These are phyloP conservation scores for Zosterops lateralis DNA, from an alignment of 2,113 vertebrate species.

Conservation along the genomic window DNA sequence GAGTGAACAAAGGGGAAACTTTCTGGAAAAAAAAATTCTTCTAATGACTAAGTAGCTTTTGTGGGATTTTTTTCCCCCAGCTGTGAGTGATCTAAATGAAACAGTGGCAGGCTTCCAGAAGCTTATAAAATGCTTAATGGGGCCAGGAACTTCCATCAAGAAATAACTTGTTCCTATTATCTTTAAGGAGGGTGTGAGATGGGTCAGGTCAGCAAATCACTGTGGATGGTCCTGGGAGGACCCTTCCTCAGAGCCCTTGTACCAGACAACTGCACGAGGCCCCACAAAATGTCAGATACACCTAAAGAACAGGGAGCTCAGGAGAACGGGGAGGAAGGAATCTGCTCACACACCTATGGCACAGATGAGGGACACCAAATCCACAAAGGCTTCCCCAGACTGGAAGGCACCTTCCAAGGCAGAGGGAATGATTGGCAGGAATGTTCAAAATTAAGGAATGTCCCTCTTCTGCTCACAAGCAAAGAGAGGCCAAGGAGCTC, in stretches of 20 bases:
- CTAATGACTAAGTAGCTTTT: constrained; percentile 19
- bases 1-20: background rate
- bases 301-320: background rate
- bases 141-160: constrained; percentile 24
- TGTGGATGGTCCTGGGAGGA: background rate
- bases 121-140: constrained; percentile 1
- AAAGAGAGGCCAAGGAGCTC: background rate
- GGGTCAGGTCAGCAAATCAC: background rate
- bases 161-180: constrained; percentile 2
- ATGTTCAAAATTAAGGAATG: background rate
- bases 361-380: background rate
- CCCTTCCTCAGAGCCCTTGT: background rate
- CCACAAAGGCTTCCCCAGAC: background rate
- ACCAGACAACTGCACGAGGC: background rate
- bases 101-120: constrained; percentile 50
- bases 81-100: constrained; percentile 15
- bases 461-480: background rate
- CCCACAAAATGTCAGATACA: background rate
- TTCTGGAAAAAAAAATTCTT: background rate
- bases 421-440: background rate
- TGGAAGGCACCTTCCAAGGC: background rate
- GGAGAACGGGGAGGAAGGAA: background rate
- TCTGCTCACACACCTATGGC: background rate
- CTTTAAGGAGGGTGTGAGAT: background rate
- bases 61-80: background rate